Base-by-base conservation (phyloP, 2,888 invertebrate species). In the Thereva nobilitata region DNA sequence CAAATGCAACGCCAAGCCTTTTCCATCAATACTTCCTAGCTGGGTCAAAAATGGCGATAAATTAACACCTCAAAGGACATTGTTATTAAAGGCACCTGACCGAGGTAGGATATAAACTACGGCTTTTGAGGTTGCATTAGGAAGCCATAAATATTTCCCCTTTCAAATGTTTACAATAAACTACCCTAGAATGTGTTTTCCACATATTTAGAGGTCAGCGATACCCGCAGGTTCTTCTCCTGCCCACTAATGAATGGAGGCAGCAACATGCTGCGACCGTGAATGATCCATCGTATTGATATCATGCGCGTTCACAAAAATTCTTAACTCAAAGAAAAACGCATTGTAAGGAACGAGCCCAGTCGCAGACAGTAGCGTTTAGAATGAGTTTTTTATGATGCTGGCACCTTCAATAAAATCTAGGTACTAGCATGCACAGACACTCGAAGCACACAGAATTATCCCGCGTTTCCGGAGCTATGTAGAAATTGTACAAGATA, bases 101-200 rank as follows among this genome's bases (percentile, higher is more conserved):
- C 56, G 42, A 63, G 23, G 52, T 53, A 52, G 49, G 54, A 67
- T 55, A 69, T 67, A 67, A 64, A 66, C 23, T 67, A 64, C 64
- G 47, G 54, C 69, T 53, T 59, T 69, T 69, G 69, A 64, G 67
- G 67, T 64, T 64, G 41, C 59, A 49, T 67, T 45, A 41, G 64
- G 66, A 67, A 67, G 47, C 61, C 67, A 69, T 69, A 69, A 69
- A 69, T 69, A 68, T 63, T 66, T 8, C 50, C 50, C 59, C 8
- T 41, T 40, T 7, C 7, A 9, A 1, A 7, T 7, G 2, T 42
- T 42, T 42, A 8, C 9, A 9, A 9, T 42, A 8, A 8, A 7
- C 42, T 42, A 8, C 9, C 8, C 7, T 3, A 42, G 40, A 63
- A 63, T 50, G 52, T 50, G 49, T 50, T 63, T 63, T 63, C 63